Conservation (phyloP, 2,113 vertebrate genomes). For the Corydoras sp. region DNA sequence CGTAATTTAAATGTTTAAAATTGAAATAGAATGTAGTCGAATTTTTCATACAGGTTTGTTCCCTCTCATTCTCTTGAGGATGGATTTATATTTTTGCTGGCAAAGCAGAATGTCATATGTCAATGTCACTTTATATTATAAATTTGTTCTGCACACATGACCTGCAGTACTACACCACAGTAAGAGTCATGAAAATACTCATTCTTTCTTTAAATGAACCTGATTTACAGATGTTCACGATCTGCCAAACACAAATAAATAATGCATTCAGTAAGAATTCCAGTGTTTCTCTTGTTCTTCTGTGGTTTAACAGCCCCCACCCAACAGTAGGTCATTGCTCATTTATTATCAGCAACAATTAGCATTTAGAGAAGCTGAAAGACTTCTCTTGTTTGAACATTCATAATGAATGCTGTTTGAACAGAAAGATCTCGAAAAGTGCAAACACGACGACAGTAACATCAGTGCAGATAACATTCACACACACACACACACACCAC, state of each 20-base stretch:
- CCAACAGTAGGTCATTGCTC: constrained; percentile 6
- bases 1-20: background rate
- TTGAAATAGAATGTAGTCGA: too few species aligned
- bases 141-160: background rate
- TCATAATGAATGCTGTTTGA: constrained; percentile 44
- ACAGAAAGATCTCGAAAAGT: constrained; percentile 23
- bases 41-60: too few species aligned
- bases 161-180: background rate
- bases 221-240: too few species aligned
- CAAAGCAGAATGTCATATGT: background rate
- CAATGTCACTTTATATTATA: background rate
- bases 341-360: constrained; percentile 39
- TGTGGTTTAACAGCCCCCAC: background rate
- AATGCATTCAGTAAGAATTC: too few species aligned
- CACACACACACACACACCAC: constrained; percentile 1
- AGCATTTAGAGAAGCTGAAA: constrained; percentile 35
- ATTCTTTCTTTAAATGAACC: too few species aligned
- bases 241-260: too few species aligned
- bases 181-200: background rate
- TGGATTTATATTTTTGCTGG: background rate
- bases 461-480: constrained; percentile 23
- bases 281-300: too few species aligned
- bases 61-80: background rate
- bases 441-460: constrained; percentile 29
- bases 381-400: constrained; percentile 40